Evolutionary conservation across 2,797 vertebrate genomes (phyloP), one percentile per base, ranked within the genome.

Genomic region (Pogonophryne albipinna): DNA sequence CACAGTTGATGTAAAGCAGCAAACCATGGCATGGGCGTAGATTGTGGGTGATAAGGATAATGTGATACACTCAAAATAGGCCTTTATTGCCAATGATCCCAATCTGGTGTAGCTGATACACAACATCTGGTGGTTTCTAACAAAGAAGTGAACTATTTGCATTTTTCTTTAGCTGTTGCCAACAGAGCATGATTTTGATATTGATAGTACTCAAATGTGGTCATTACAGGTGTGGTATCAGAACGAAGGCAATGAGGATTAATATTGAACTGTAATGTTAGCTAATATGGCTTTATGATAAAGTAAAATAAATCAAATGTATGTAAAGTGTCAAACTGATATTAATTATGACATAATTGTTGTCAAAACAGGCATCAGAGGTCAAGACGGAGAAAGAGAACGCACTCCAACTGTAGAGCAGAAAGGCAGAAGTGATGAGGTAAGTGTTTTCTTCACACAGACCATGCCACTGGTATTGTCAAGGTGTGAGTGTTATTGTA

Each of bases 161-260:
- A 0, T 31, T 11, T 44, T 52, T 52, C 12, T 41, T 63, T 44
- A 68, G 45, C 14, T 57, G 14, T 50, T 62, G 2, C 34, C 17
- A 14, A 5, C 27, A 16, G 9, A 66, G 19, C 49, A 50, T 59
- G 58, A 19, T 15, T 64, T 7, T 74, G 50, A 77, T 60, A 69
- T 62, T 70, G 53, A 81, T 42, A 27, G 23, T 27, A 14, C 53
- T 27, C 0, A 31, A 15, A 6, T 74, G 6, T 80, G 34, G 3
- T 68, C 2, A 34, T 10, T 46, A 38, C 41, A 76, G 41, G 13
- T 53, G 13, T 53, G 11, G 10, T 19, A 15, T 46, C 52, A 67
- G 34, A 19, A 16, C 3, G 20, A 58, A 53, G 16, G 13, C 5
- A 41, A 47, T 14, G 16, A 68, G 62, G 20, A 53, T 62, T 10